Conservation (phyloP, 2,888 invertebrate genomes). For the Unio pictorum region DNA sequence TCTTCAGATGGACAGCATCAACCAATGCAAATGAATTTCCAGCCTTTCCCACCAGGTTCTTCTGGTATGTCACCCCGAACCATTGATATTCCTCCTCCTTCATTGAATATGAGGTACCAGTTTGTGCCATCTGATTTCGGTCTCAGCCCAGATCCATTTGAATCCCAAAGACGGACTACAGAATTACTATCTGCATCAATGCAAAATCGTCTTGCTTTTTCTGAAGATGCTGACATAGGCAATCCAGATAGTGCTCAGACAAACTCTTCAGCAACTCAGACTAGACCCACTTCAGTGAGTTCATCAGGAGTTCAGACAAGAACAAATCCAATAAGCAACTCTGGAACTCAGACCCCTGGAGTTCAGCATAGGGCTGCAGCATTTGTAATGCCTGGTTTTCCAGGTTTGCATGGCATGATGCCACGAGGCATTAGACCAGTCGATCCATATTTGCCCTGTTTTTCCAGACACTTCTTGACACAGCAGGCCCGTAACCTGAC, state of each 20-base stretch:
- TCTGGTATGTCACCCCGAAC: neutral
- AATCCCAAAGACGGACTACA: too few relatives aligned
- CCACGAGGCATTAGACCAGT: slow-evolving; percentile 13
- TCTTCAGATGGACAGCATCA: slow-evolving; percentile 14
- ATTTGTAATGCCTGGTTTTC: slow-evolving; percentile 27
- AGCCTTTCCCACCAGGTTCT: slow-evolving; percentile 9
- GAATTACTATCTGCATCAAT: too few relatives aligned
- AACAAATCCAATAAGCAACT: slow-evolving; percentile 22
- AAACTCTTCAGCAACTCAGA: slow-evolving; percentile 33
- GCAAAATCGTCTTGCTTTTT: too few relatives aligned
- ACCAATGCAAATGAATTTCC: slow-evolving; percentile 33
- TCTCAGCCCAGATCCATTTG: too few relatives aligned
- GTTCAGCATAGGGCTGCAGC: slow-evolving; percentile 24
- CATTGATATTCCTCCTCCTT: too few relatives aligned
- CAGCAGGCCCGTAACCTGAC: slow-evolving; percentile 36
- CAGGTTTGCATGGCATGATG: slow-evolving; percentile 21
- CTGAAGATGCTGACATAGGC: too few relatives aligned
- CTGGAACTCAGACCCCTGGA: slow-evolving; percentile 38
- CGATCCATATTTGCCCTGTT: slow-evolving; percentile 58
- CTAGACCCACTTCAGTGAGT: slow-evolving; percentile 8
- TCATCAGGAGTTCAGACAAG: slow-evolving; percentile 37
- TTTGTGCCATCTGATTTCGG: too few relatives aligned
- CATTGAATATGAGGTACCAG: too few relatives aligned
- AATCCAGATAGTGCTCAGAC: slow-evolving; percentile 6
- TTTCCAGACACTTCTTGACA: slow-evolving; percentile 52